Conservation (phyloP, 2,888 invertebrate genomes). For the Timandra comae region DNA sequence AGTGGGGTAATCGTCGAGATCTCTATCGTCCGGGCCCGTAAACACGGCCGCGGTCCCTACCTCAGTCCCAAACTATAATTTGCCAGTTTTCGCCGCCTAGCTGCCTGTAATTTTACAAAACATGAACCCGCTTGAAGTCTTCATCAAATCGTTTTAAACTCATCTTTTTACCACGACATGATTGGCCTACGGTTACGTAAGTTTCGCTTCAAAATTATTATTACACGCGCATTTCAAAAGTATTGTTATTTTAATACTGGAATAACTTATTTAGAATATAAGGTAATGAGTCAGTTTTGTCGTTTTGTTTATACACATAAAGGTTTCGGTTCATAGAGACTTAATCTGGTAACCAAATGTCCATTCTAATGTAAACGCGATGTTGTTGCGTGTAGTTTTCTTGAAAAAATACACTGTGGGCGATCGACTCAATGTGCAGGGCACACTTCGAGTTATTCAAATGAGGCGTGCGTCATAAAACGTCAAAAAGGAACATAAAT, state of each 20-base stretch:
- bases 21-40: slow-evolving; percentile 41
- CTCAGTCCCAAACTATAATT: slow-evolving; percentile 63
- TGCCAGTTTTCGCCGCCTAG: slow-evolving; percentile 68
- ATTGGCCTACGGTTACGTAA: slow-evolving; percentile 42
- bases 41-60: slow-evolving; percentile 44
- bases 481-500: slow-evolving; percentile 72
- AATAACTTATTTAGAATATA: slow-evolving; percentile 35
- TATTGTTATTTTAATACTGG: slow-evolving; percentile 40
- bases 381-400: slow-evolving; percentile 41
- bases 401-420: slow-evolving; percentile 57
- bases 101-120: slow-evolving; percentile 65
- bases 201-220: slow-evolving; percentile 16
- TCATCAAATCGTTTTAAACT: slow-evolving; percentile 51
- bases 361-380: slow-evolving; percentile 63
- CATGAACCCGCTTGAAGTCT: slow-evolving; percentile 52
- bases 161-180: slow-evolving; percentile 35
- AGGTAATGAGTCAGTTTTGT: slow-evolving; percentile 44
- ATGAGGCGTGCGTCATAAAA: slow-evolving; percentile 71
- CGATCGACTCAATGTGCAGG: slow-evolving; percentile 66
- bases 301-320: slow-evolving; percentile 55
- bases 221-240: slow-evolving; percentile 8
- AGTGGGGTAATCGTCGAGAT: slow-evolving; percentile 48
- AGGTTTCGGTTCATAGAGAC: slow-evolving; percentile 54
- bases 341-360: slow-evolving; percentile 76
- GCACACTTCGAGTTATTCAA: slow-evolving; percentile 68